Evolutionary conservation across 2,888 invertebrate genomes (phyloP), one percentile per base, ranked within the genome.

Genomic region (Nomada fucata): DNA sequence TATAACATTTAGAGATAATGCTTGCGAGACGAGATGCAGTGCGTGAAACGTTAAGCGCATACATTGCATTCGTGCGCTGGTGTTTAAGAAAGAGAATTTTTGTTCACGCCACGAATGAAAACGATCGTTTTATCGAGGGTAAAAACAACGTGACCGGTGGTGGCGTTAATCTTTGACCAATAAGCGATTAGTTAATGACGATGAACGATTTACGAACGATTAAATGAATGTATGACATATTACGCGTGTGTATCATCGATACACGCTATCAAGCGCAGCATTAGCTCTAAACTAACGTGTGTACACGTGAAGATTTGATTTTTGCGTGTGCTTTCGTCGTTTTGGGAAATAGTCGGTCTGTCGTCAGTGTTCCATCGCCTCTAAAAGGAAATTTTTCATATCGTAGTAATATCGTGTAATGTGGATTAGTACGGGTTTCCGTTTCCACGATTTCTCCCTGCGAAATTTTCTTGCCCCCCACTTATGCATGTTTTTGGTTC

Each of bases 1-100:
- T 74, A 50, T 55, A 55, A 69, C 64, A 83, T 89, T 89, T 88
- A 89, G 86, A 89, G 89, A 82, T 89, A 89, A 89, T 89, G 89
- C 89, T 89, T 87, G 83, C 36, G 36, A 7, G 36, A 36, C 36
- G 36, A 36, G 36, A 36, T 36, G 36, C 47, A 0, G 13, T 15
- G 13, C 13, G 47, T 3, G 13, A 47, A 47, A 3, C 15, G 47
- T 47, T 47, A 15, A 47, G 15, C 5, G 36, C 36, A 7, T 36
- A 36, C 47, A 47, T 47, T 47, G 3, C 47, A 47, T 36, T 60
- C 18, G 23, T 44, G 61, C 53, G 65, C 64, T 61, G 64, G 44
- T 29, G 59, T 44, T 23, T 29, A 20, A 55, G 20, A 18, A 44
- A 26, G 15, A n/a, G 23, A 20, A 10, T 42, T 44, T 71, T 47